Base-by-base conservation (phyloP, 2,888 invertebrate species). In the Lissocephala sabroskyi region DNA sequence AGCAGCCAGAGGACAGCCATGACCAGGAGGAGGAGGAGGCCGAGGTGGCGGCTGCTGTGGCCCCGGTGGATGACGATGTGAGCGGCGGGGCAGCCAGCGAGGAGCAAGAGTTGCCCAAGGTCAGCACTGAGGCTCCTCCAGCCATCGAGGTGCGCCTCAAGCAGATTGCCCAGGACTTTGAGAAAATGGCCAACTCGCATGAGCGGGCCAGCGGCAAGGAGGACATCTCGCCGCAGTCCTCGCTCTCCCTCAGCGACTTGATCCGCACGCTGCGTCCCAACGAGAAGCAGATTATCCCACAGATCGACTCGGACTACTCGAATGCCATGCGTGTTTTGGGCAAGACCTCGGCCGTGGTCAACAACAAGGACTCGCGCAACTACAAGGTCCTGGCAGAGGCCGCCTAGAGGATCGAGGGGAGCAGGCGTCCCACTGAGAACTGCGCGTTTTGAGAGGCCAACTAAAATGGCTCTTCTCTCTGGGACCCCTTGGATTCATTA, bases 251-350 rank as follows among this genome's bases (percentile, higher is more conserved):
- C 2, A 83, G 83, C 45, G 85, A 85, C 65, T 70, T 85, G 30
- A 83, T 85, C 53, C 82, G 84, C 47, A 84, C 84, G 2, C 54
- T 85, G 32, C 79, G 82, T 33, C 84, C 84, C 26, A 82, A 81
- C 45, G 84, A 84, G 18, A 82, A 84, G 49, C 84, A 84, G 60
- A 80, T 82, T 36, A 79, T 80, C 32, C 84, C 84, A 26, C 85
- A 85, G 71, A 85, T 85, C 47, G 85, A 85, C 62, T 84, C 84
- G 1, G 84, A 84, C 56, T 85, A 85, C 60, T 84, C 85, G 13
- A 84, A 84, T 59, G 84, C 84, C 45, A 84, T 84, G 83, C 79
- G 84, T 50, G 84, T 84, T 13, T 76, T 85, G 37, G 84, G 84
- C 53, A 84, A 85, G 52, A 74, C 70, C 30, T 67, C 78, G 3